Percentiles rank a stretch among this genome's conserved stretches.
Evolutionary conservation across 2,113 vertebrate species (phyloP).

Genomic region (Python bivittatus): DNA sequence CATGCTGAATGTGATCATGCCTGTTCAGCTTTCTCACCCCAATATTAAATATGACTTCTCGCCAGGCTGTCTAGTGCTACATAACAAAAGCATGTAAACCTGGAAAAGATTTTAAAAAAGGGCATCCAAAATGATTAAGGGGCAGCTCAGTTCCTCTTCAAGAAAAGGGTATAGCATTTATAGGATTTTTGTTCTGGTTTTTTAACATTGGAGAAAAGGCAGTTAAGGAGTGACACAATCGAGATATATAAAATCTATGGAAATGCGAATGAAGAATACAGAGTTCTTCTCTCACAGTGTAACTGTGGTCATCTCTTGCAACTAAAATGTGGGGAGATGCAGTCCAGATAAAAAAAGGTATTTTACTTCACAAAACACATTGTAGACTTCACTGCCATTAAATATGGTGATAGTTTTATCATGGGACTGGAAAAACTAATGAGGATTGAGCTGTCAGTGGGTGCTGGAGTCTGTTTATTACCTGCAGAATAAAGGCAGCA

Average conservation of each 20-base stretch:
- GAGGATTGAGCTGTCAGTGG: no score
- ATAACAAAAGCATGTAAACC: neutral
- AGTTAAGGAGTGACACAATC: neutral
- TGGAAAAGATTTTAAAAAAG: neutral
- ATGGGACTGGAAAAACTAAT: no score
- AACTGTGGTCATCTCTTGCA: no score
- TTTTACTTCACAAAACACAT: no score
- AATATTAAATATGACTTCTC: neutral
- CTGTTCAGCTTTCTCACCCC: neutral
- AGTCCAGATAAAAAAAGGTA: no score
- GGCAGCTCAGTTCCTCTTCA: neutral
- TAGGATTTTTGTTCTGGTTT: neutral
- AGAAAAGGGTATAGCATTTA: neutral
- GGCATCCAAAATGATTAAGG: neutral
- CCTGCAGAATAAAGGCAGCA: no score
- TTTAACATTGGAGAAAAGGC: neutral
- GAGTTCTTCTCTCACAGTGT: no score
- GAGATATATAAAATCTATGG: neutral
- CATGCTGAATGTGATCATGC: neutral
- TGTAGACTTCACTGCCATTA: no score
- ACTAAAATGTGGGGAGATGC: no score
- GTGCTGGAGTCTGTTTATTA: no score
- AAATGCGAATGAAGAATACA: no score
- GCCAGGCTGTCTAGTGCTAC: neutral
- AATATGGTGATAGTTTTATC: no score